These are phyloP conservation scores for Metallyticus violacea DNA, from an alignment of 2,888 invertebrate genomes.

Conservation along the genomic window DNA sequence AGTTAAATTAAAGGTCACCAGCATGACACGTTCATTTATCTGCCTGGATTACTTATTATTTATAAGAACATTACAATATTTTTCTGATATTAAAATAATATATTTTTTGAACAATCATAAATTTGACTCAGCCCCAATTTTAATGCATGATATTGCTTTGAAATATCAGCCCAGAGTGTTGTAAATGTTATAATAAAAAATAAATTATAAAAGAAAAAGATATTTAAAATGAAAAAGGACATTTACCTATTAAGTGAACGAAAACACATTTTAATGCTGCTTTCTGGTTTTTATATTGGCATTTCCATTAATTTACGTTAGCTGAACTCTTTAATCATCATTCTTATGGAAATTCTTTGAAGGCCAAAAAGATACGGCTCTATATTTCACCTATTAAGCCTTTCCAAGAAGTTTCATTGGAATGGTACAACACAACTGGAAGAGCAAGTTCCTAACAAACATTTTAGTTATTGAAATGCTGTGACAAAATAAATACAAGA, in stretches of 20 bases:
- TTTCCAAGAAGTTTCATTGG: too few species aligned
- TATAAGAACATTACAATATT: background rate
- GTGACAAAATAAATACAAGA: too few species aligned
- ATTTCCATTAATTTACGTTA: too few species aligned
- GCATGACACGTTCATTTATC: too few species aligned
- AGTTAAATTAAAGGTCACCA: background rate
- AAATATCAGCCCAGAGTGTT: background rate
- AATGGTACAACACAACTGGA: too few species aligned
- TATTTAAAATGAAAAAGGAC: background rate
- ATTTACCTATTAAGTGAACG: background rate
- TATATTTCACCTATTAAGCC: too few species aligned
- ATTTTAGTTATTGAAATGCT: too few species aligned
- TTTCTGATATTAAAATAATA: background rate
- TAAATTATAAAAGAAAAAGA: background rate
- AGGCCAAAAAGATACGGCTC: too few species aligned
- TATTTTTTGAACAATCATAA: background rate
- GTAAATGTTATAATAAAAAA: background rate
- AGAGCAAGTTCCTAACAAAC: too few species aligned
- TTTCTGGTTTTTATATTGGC: background rate
- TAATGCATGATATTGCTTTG: background rate
- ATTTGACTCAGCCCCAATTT: background rate
- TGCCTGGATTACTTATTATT: background rate
- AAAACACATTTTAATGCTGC: background rate
- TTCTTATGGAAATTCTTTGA: too few species aligned
- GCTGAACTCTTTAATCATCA: too few species aligned